Evolutionary conservation across 2,888 invertebrate genomes (phyloP).

Genomic region (Pachliopta kotzebuea): DNA sequence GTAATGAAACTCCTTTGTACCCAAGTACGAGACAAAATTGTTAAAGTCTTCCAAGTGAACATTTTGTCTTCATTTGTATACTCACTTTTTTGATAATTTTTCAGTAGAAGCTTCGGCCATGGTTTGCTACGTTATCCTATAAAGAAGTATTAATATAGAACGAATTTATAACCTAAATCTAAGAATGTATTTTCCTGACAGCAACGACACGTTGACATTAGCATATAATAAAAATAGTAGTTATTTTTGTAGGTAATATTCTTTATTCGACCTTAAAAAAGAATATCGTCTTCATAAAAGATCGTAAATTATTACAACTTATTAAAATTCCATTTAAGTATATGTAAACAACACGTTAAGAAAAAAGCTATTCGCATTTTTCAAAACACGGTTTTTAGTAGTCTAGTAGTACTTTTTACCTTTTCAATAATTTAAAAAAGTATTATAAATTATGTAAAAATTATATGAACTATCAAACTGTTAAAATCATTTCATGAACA

Average conservation of each 20-base stretch:
- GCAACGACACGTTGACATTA: slow-evolving; percentile 22
- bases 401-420: not conserved
- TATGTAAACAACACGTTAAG: too few relatives aligned
- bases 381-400: too few relatives aligned
- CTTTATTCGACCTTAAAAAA: too few relatives aligned
- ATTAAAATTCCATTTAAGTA: too few relatives aligned
- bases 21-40: slow-evolving; percentile 39
- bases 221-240: not conserved
- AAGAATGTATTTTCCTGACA: slow-evolving; percentile 17
- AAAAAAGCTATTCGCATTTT: too few relatives aligned
- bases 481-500: not conserved
- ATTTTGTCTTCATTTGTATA: slow-evolving; percentile 56
- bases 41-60: slow-evolving; percentile 50
- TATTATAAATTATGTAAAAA: not conserved
- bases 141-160: not conserved
- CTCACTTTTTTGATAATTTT: slow-evolving; percentile 86
- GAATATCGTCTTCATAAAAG: too few relatives aligned
- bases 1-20: slow-evolving; percentile 43
- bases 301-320: too few relatives aligned
- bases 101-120: slow-evolving; percentile 82
- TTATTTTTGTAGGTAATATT: too few relatives aligned
- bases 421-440: not conserved
- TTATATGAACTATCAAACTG: not conserved
- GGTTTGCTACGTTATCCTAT: slow-evolving; percentile 24
- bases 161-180: slow-evolving; percentile 25